These are phyloP conservation scores for Taphrorychus bicolor DNA, from an alignment of 2,888 invertebrate genomes.

Conservation along the genomic window DNA sequence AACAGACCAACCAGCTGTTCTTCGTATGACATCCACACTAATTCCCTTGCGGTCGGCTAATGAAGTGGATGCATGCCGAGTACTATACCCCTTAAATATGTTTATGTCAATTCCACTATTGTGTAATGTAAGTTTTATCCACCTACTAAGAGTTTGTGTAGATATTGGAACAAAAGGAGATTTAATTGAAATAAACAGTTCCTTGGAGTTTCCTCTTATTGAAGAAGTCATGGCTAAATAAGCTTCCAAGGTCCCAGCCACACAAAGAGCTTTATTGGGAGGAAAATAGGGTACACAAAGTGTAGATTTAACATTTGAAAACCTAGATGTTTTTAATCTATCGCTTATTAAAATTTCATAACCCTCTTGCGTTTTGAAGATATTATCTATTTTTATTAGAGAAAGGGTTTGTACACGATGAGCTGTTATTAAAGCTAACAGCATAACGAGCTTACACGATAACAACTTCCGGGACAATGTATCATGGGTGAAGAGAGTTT, in stretches of 20 bases:
- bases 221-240: background rate
- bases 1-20: background rate
- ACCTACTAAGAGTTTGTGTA: constrained; percentile 4
- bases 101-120: constrained; percentile 1
- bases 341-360: background rate
- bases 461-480: background rate
- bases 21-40: background rate
- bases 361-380: background rate
- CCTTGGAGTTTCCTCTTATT: background rate
- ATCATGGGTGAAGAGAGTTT: background rate
- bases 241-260: background rate
- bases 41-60: background rate
- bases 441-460: background rate
- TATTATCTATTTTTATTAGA: background rate
- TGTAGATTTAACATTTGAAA: background rate
- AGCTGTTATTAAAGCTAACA: background rate
- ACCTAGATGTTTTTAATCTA: background rate
- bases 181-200: background rate
- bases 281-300: background rate
- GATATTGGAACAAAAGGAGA: background rate
- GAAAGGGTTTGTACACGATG: constrained; percentile 1
- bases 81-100: constrained; percentile 5
- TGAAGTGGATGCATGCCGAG: background rate
- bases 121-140: background rate
- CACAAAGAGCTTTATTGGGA: background rate